A percentile compares a stretch with the other conserved stretches of the same genome.
Evolutionary conservation across 2,888 invertebrate genomes (phyloP).

Genomic region (Terebella lapidaria): DNA sequence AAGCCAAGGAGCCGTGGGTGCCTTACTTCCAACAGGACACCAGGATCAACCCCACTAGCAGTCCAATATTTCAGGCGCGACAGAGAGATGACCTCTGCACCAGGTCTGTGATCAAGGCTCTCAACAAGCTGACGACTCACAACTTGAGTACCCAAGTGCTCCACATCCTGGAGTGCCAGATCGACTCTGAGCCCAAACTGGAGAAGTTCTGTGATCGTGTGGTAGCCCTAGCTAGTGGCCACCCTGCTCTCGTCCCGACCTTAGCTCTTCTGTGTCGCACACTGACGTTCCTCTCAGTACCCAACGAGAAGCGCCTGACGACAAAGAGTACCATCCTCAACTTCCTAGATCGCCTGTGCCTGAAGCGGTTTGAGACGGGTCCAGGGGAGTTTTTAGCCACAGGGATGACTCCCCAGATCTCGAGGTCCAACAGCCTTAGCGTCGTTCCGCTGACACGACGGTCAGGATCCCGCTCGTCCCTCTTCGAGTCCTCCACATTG

Average conservation of each 20-base stretch:
- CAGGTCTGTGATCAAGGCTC: neutral
- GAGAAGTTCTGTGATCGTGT: neutral
- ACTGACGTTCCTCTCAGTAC: neutral
- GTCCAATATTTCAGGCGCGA: neutral
- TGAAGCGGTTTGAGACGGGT: neutral
- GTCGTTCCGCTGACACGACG: neutral
- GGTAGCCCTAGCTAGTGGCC: neutral
- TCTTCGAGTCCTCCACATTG: no score
- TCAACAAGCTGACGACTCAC: neutral
- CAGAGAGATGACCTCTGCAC: neutral
- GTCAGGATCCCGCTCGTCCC: neutral
- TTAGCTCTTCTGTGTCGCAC: neutral
- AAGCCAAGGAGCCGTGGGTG: neutral
- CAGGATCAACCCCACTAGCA: neutral
- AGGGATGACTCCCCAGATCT: neutral
- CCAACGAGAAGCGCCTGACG: neutral
- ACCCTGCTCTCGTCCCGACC: neutral
- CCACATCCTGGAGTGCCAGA: neutral
- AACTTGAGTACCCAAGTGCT: neutral
- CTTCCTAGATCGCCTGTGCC: neutral
- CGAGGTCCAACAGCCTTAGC: neutral
- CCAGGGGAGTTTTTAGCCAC: neutral
- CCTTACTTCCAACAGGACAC: neutral
- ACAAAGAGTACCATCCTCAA: neutral
- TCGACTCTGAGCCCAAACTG: neutral